phyloP scores from a whole-genome alignment of 2,888 invertebrate species.

The Conchocele bisecta region DNA sequence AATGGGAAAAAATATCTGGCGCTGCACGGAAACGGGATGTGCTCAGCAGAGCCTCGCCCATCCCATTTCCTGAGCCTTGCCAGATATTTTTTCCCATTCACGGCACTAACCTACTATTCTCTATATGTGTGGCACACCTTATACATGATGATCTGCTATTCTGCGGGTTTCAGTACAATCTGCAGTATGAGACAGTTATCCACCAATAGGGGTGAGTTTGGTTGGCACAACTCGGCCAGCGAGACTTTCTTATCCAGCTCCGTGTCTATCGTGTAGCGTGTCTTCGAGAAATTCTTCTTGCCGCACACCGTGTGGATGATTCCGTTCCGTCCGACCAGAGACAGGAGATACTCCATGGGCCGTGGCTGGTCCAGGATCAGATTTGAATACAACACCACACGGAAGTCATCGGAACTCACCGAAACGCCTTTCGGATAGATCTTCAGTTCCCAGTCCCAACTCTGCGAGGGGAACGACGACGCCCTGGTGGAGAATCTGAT shows the following conservation, averaged over 20 bases:
- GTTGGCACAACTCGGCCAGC: slow-evolving; percentile 70
- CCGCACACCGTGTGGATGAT: slow-evolving; percentile 81
- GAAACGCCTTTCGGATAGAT: slow-evolving; percentile 80
- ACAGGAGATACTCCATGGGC: slow-evolving; percentile 80
- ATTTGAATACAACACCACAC: slow-evolving; percentile 78
- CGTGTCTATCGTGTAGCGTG: slow-evolving; percentile 82
- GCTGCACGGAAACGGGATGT: too few relatives aligned
- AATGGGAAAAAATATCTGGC: too few relatives aligned
- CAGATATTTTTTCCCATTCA: too few relatives aligned
- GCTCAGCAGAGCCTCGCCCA: too few relatives aligned
- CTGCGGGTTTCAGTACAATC: slow-evolving; percentile 76
- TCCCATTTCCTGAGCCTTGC: too few relatives aligned
- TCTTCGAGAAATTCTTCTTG: slow-evolving; percentile 83
- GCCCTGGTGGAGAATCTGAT: slow-evolving; percentile 81
- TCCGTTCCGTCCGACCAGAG: slow-evolving; percentile 81
- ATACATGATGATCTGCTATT: slow-evolving; percentile 57
- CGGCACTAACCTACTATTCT: too few relatives aligned
- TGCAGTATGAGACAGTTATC: slow-evolving; percentile 76
- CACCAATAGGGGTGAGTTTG: slow-evolving; percentile 73
- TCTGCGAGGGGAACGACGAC: slow-evolving; percentile 81
- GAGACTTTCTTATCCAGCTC: slow-evolving; percentile 83
- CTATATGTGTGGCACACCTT: too few relatives aligned
- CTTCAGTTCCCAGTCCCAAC: slow-evolving; percentile 84
- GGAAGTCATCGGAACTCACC: slow-evolving; percentile 76
- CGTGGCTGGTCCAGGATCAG: slow-evolving; percentile 81